Conservation (phyloP, 2,113 vertebrate genomes). For the Burhinus oedicnemus region DNA sequence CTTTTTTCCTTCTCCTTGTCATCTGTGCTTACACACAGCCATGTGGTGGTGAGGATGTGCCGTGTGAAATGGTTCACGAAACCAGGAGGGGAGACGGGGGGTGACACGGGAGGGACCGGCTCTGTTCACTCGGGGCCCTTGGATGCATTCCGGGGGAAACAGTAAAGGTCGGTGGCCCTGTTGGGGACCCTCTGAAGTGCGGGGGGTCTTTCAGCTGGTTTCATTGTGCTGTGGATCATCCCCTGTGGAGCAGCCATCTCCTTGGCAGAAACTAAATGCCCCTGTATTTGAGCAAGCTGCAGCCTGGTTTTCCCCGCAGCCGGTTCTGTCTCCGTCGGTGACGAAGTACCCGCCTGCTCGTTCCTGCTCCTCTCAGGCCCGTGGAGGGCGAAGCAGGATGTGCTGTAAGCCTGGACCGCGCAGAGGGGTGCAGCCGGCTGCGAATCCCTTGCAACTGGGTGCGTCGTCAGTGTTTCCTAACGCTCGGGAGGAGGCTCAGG, state of each 20-base stretch:
- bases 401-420: background rate
- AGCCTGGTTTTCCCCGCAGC: background rate
- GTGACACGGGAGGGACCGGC: accelerated
- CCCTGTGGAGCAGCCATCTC: too few species aligned
- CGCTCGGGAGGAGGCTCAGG: background rate
- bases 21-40: background rate
- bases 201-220: background rate
- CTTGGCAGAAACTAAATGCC: background rate
- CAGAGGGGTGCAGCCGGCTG: background rate
- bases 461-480: accelerated
- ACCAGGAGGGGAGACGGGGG: too few species aligned
- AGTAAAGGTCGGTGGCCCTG: too few species aligned
- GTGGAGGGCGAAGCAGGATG: background rate
- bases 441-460: background rate
- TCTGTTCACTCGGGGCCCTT: background rate
- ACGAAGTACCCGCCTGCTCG: accelerated
- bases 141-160: background rate
- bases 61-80: background rate
- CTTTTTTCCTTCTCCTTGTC: background rate
- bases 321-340: background rate
- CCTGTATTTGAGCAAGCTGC: background rate
- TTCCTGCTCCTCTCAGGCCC: background rate
- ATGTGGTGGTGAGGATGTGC: accelerated
- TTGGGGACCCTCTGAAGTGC: too few species aligned
- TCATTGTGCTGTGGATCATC: background rate